These are phyloP conservation scores for Corbicula japonica DNA, from an alignment of 2,888 invertebrate species.

Conservation along the genomic window DNA sequence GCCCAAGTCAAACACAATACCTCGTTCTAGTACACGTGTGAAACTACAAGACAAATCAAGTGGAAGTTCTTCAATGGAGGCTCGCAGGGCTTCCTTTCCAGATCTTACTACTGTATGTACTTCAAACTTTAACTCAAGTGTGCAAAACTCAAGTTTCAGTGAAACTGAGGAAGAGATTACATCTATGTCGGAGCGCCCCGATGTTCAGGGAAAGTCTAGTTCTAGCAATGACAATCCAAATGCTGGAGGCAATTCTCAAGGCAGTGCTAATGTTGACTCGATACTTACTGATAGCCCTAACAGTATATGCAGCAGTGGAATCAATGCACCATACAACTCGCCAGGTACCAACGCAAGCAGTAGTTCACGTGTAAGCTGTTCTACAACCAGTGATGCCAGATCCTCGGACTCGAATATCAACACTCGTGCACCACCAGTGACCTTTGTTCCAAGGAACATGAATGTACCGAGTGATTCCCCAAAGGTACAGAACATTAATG, in stretches of 20 bases:
- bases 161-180: constrained; percentile 65
- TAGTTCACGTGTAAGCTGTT: constrained; percentile 64
- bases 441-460: constrained; percentile 61
- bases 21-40: constrained; percentile 75
- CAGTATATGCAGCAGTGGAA: constrained; percentile 80
- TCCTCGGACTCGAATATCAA: constrained; percentile 70
- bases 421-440: constrained; percentile 63
- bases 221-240: constrained; percentile 72
- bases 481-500: constrained; percentile 60
- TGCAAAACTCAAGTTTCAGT: constrained; percentile 63
- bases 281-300: constrained; percentile 81
- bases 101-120: constrained; percentile 68
- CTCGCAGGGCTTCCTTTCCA: constrained; percentile 70
- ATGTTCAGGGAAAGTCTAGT: constrained; percentile 79
- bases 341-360: constrained; percentile 68
- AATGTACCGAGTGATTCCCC: constrained; percentile 46
- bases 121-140: constrained; percentile 64
- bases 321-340: constrained; percentile 81
- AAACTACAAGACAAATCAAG: constrained; percentile 71
- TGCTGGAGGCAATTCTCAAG: constrained; percentile 42
- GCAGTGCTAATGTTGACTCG: constrained; percentile 75
- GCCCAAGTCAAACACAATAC: constrained; percentile 74
- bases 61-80: constrained; percentile 73
- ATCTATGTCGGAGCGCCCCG: constrained; percentile 70
- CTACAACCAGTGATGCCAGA: constrained; percentile 71